These are phyloP conservation scores for Gouania willdenowi DNA, from an alignment of 2,797 vertebrate species.

Conservation along the genomic window DNA sequence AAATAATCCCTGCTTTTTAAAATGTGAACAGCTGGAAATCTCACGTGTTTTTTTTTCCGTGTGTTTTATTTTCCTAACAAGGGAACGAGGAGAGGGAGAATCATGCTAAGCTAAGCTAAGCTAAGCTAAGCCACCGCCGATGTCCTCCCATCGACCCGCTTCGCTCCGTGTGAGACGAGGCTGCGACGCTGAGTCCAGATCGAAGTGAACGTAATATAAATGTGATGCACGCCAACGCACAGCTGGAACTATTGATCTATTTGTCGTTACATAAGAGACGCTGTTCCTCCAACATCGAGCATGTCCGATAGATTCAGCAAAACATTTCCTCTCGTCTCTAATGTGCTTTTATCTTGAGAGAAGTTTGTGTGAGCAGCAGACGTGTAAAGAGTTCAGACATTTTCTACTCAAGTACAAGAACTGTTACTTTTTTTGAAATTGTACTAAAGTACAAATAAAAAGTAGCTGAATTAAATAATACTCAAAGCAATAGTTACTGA, in stretches of 20 bases:
- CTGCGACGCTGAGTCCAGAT: conserved; percentile 71
- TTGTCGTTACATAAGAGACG: conserved; percentile 79
- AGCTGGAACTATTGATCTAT: conserved; percentile 80
- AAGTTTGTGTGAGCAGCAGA: too few relatives aligned
- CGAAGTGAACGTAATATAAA: conserved; percentile 75
- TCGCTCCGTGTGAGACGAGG: conserved; percentile 72
- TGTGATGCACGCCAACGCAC: conserved; percentile 58
- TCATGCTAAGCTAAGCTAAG: conserved; percentile 75
- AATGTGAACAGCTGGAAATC: conserved; percentile 69
- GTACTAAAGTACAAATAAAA: too few relatives aligned
- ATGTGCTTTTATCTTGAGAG: too few relatives aligned
- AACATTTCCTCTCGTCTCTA: too few relatives aligned
- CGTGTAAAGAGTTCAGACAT: too few relatives aligned
- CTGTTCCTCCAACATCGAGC: conserved; percentile 64
- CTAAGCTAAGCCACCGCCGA: conserved; percentile 70
- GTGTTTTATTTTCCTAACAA: conserved; percentile 18
- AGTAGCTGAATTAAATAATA: too few relatives aligned
- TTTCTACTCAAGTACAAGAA: too few relatives aligned
- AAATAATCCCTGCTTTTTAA: conserved; percentile 70
- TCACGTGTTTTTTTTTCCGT: conserved; percentile 65
- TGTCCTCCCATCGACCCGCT: conserved; percentile 69
- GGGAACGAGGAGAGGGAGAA: conserved; percentile 60
- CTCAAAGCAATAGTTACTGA: too few relatives aligned
- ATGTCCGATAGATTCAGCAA: too few relatives aligned
- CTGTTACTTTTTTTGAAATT: too few relatives aligned